Evolutionary conservation across 2,113 vertebrate species (phyloP).

Genomic region (Verasper variegatus): DNA sequence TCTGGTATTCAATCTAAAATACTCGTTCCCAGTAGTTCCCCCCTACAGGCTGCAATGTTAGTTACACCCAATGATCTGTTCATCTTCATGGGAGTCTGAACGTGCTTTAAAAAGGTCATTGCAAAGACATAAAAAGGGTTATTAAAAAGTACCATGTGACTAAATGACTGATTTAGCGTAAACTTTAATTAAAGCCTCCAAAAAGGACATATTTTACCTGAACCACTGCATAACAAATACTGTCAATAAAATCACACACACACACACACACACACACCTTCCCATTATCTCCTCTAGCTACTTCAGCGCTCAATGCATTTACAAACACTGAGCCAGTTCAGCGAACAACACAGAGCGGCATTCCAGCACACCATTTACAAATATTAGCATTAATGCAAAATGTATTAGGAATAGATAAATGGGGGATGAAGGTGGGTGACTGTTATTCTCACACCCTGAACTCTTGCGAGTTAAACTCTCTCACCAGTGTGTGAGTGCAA

Average conservation of each 20-base stretch:
- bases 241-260: not conserved
- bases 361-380: slow-evolving; percentile 71
- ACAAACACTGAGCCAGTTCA: slow-evolving; percentile 47
- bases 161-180: no score
- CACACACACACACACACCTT: not conserved
- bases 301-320: slow-evolving; percentile 44
- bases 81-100: not conserved
- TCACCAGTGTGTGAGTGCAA: slow-evolving; percentile 46
- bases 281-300: slow-evolving; percentile 44
- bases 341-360: slow-evolving; percentile 51
- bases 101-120: not conserved
- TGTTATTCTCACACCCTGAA: slow-evolving; percentile 57
- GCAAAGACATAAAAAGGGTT: not conserved
- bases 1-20: not conserved
- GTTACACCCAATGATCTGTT: not conserved
- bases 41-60: not conserved
- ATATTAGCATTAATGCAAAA: slow-evolving; percentile 77
- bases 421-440: slow-evolving; percentile 53
- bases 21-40: no score
- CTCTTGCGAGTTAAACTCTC: slow-evolving; percentile 48
- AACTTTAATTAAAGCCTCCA: no score
- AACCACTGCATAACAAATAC: no score
- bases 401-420: slow-evolving; percentile 67
- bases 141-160: no score
- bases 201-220: no score